phyloP scores from a whole-genome alignment of 2,888 invertebrate species.

The Coremacera marginata region DNA sequence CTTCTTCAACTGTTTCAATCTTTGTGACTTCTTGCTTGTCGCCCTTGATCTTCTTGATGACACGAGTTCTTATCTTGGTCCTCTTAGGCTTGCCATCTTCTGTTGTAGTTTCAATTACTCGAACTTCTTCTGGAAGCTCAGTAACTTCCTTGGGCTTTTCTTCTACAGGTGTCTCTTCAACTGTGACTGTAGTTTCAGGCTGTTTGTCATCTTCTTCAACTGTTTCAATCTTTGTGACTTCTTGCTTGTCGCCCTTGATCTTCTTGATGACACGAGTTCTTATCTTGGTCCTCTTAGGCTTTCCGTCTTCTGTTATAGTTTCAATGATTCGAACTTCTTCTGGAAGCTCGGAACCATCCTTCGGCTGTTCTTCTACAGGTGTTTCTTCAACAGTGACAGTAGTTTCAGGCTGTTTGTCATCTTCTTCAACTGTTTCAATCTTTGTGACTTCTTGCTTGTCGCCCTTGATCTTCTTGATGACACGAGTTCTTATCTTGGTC shows the following conservation, averaged over 20 bases:
- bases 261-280: constrained; percentile 44
- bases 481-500: constrained; percentile 40
- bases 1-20: constrained; percentile 45
- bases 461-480: constrained; percentile 44
- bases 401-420: constrained; percentile 42
- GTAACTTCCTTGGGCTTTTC: constrained; percentile 35
- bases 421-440: constrained; percentile 45
- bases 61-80: constrained; percentile 40
- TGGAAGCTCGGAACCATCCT: constrained; percentile 36
- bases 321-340: constrained; percentile 42
- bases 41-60: constrained; percentile 44
- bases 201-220: constrained; percentile 45
- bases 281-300: constrained; percentile 39
- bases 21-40: constrained; percentile 45
- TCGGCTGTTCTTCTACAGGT: constrained; percentile 38
- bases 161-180: constrained; percentile 43
- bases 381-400: constrained; percentile 43
- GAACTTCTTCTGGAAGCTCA: constrained; percentile 44
- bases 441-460: constrained; percentile 46
- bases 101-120: constrained; percentile 39
- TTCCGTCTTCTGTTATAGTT: constrained; percentile 40
- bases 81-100: constrained; percentile 44
- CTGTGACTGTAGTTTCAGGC: constrained; percentile 43
- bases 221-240: constrained; percentile 43
- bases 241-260: constrained; percentile 43